Base-by-base conservation (phyloP, 1,140 invertebrate genomes). In the Drosophila watanabei region DNA sequence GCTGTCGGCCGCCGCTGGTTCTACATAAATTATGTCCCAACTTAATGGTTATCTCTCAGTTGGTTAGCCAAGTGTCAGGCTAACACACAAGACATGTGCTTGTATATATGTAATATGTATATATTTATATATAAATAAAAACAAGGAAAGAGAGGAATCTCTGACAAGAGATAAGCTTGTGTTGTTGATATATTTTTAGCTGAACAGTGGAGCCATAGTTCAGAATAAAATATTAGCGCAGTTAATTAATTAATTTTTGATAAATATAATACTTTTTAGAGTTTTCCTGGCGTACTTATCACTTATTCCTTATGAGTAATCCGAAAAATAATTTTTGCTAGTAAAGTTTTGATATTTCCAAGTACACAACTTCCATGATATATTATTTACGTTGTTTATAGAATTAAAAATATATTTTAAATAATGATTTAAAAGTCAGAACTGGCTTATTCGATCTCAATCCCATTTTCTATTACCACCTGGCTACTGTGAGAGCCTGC, bases 21-120 rank as follows among this genome's bases (percentile, higher is more conserved):
- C 65, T 70, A 71, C 64, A 78, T 84, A 69, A 79, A 60, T 84
- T 84, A 85, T 80, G 73, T 75, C 76, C 75, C 63, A 71, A 62
- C 60, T 68, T 78, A 85, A 85, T 78, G 72, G 77, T 73, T 85
- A 78, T 80, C 81, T 85, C 64, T 85, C 59, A 80, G 82, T 85
- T 66, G 81, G 54, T 75, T 66, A 61, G 60, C 65, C 68, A 79
- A 76, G 75, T 80, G 81, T 83, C 70, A 81, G 82, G 49, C 71
- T 56, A 77, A 70, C 81, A 70, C 80, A 68, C 76, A 64, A 64
- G 49, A 35, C 49, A 61, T 41, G 46, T 48, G 16, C 8, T 45
- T 54, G 39, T 33, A 32, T 32, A 18, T 39, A 32, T 24, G 33
- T 54, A 32, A 16, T 49, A 30, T 52, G 13, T 52, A 33, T 32